phyloP scores from a whole-genome alignment of 2,797 vertebrate genomes.

The Acropternis orthonyx region DNA sequence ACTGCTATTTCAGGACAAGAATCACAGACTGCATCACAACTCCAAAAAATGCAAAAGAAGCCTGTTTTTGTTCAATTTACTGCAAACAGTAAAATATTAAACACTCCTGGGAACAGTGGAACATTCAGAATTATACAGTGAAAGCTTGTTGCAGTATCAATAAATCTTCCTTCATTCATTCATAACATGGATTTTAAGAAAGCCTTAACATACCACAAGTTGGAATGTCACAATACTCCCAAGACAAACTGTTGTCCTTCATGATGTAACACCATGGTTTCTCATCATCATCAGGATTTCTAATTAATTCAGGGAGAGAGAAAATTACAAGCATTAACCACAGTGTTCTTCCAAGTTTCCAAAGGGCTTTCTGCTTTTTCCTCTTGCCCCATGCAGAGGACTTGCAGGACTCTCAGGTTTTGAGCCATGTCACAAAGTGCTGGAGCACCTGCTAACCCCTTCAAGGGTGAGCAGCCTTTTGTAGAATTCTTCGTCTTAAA shows the following conservation, averaged over 20 bases:
- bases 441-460: background rate
- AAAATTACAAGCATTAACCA: background rate
- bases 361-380: background rate
- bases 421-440: background rate
- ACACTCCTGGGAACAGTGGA: background rate
- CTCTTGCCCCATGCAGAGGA: background rate
- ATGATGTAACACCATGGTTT: slow-evolving; percentile 92
- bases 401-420: background rate
- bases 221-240: slow-evolving; percentile 87
- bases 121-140: background rate
- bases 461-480: background rate
- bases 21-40: background rate
- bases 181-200: background rate
- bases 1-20: background rate
- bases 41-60: background rate
- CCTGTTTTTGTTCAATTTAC: background rate
- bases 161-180: slow-evolving; percentile 5
- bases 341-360: background rate
- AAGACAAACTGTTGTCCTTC: slow-evolving; percentile 83
- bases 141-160: background rate
- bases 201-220: slow-evolving; percentile 74
- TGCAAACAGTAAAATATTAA: background rate
- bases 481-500: background rate
- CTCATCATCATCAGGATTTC: slow-evolving; percentile 89
- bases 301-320: slow-evolving; percentile 55